A percentile compares a stretch with the other conserved stretches of the same genome.
phyloP scores from a whole-genome alignment of 2,113 vertebrate species.

The Cyanoderma ruficeps region DNA sequence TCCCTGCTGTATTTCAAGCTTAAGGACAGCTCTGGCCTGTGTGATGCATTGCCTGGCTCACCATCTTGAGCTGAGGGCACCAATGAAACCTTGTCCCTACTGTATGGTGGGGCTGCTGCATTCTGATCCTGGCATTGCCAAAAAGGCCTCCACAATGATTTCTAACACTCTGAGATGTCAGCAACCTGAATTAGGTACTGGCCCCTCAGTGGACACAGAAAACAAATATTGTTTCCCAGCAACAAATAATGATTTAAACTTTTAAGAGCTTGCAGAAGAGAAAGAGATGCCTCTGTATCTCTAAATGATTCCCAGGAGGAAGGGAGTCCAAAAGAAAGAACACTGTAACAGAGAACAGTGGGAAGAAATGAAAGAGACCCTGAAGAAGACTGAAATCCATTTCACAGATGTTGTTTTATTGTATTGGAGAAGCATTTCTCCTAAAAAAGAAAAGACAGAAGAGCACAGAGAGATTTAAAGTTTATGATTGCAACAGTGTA shows the following conservation, averaged over 20 bases:
- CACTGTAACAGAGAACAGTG: neutral
- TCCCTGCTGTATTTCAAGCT: neutral
- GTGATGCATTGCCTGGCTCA: neutral
- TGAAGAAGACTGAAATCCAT: neutral
- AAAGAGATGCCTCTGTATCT: neutral
- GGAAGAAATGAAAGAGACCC: neutral
- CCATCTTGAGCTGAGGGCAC: neutral
- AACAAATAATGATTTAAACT: neutral
- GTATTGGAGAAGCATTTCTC: neutral
- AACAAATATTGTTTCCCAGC: neutral
- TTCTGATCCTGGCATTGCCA: neutral
- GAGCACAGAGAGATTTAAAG: neutral
- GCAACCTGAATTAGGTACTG: neutral
- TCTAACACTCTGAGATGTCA: neutral
- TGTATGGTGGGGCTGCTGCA: accelerated
- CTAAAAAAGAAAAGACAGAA: neutral
- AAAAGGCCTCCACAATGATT: neutral
- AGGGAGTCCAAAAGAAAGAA: neutral
- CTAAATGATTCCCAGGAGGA: neutral
- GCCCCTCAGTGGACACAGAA: neutral
- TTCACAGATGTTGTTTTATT: neutral
- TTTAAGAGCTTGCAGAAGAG: neutral
- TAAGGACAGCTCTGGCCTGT: neutral
- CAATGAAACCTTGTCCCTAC: neutral
- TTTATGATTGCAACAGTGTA: neutral